Percentiles rank a stretch among this genome's conserved stretches.
These are phyloP conservation scores for Operophtera brumata DNA, from an alignment of 2,888 invertebrate species.

Conservation along the genomic window DNA sequence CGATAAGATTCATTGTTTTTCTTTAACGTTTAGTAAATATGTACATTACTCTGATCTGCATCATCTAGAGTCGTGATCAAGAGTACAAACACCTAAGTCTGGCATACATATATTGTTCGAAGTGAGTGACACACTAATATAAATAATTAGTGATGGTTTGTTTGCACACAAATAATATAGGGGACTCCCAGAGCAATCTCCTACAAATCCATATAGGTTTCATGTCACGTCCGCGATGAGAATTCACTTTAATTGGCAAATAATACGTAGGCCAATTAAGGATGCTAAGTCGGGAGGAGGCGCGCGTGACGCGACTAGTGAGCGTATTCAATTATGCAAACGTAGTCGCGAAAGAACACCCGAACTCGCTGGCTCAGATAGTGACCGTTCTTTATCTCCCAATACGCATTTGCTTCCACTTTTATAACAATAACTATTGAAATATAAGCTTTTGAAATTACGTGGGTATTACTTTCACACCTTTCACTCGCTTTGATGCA, in stretches of 20 bases:
- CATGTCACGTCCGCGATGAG: conserved; percentile 76
- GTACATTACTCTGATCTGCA: too few species aligned
- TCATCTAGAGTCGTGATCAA: too few species aligned
- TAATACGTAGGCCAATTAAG: conserved; percentile 81
- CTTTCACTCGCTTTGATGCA: conserved; percentile 52
- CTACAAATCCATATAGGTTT: conserved; percentile 69
- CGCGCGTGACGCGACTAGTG: conserved; percentile 76
- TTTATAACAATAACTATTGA: conserved; percentile 11
- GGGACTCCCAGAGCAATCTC: conserved; percentile 54
- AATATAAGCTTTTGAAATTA: conserved; percentile 18
- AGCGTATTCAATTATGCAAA: conserved; percentile 79
- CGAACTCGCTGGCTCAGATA: conserved; percentile 43
- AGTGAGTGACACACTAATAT: conserved; percentile 28
- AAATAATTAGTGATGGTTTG: conserved; percentile 44
- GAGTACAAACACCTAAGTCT: too few species aligned
- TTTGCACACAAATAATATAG: conserved; percentile 57
- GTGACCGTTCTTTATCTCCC: conserved; percentile 45
- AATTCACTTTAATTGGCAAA: conserved; percentile 82
- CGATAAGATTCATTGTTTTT: conserved; percentile 1
- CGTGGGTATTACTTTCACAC: conserved; percentile 47
- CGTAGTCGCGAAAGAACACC: conserved; percentile 68
- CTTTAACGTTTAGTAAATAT: conserved; percentile 28
- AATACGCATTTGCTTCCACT: conserved; percentile 10
- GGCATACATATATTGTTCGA: conserved; percentile 5
- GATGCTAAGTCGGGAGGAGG: conserved; percentile 78